A percentile compares a stretch with the other conserved stretches of the same genome.
Evolutionary conservation across 2,113 vertebrate species (phyloP).

Genomic region (Phaethornis superciliosus): DNA sequence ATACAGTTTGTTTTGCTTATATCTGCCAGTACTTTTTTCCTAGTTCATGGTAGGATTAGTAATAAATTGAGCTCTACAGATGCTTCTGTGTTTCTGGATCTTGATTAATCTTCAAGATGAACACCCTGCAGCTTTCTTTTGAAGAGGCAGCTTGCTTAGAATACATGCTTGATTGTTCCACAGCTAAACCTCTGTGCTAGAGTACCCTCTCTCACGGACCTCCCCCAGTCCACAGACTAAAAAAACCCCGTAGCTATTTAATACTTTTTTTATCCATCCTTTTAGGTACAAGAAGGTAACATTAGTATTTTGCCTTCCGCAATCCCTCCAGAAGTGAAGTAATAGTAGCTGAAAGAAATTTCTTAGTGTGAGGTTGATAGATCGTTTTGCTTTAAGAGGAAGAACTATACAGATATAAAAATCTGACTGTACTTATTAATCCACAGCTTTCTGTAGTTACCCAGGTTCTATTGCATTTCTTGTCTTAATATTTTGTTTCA

Average conservation of each 20-base stretch:
- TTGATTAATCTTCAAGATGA: slow-evolving; percentile 69
- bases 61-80: slow-evolving; percentile 41
- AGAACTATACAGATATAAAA: not conserved
- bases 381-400: slow-evolving; percentile 16
- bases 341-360: slow-evolving; percentile 31
- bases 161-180: slow-evolving; percentile 20
- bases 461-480: not conserved
- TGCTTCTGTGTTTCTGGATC: slow-evolving; percentile 58
- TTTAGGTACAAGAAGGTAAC: not conserved
- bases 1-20: not conserved
- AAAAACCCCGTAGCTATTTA: not conserved
- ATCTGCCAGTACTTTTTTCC: not conserved
- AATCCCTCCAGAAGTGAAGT: not conserved
- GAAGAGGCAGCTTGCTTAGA: slow-evolving; percentile 36
- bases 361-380: not conserved
- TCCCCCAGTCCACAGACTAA: not conserved
- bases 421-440: not conserved
- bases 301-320: not conserved
- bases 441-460: not conserved
- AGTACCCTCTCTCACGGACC: not conserved
- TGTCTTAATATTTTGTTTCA: not conserved
- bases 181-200: slow-evolving; percentile 10
- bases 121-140: slow-evolving; percentile 61
- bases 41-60: slow-evolving; percentile 36
- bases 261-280: slow-evolving; percentile 30